phyloP scores from a whole-genome alignment of 2,113 vertebrate genomes.

The Indicator indicator region DNA sequence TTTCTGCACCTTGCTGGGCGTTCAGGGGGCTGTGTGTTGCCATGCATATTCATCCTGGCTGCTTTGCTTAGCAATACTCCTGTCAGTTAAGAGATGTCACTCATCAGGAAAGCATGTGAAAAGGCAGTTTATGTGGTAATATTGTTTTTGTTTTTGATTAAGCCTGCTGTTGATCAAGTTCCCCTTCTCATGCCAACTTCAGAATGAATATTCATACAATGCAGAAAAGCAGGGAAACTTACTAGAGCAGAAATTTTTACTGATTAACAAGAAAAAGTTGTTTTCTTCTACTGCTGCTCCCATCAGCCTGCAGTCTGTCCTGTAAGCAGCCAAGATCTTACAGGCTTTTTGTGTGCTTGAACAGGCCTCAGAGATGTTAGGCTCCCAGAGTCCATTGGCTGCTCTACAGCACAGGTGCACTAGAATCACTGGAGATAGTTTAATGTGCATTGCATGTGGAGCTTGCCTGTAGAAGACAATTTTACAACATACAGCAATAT shows the following conservation, averaged over 20 bases:
- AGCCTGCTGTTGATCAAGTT: slow-evolving; percentile 62
- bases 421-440: background rate
- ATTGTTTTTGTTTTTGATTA: slow-evolving; percentile 55
- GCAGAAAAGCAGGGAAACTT: slow-evolving; percentile 23
- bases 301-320: background rate
- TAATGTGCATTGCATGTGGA: fast-evolving
- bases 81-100: slow-evolving; percentile 52
- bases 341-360: background rate
- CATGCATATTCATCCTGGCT: slow-evolving; percentile 61
- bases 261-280: background rate
- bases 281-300: slow-evolving; percentile 4
- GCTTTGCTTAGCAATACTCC: slow-evolving; percentile 36
- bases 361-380: background rate
- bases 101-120: slow-evolving; percentile 59
- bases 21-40: background rate
- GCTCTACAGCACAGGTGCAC: background rate
- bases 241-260: slow-evolving; percentile 14
- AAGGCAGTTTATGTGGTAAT: slow-evolving; percentile 57
- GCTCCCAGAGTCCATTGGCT: background rate
- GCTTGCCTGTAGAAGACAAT: background rate
- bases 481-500: background rate
- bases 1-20: slow-evolving; percentile 6
- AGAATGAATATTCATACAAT: slow-evolving; percentile 52
- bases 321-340: background rate
- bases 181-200: background rate